These are phyloP conservation scores for Neomorphus geoffroyi DNA, from an alignment of 2,797 vertebrate species.

Conservation along the genomic window DNA sequence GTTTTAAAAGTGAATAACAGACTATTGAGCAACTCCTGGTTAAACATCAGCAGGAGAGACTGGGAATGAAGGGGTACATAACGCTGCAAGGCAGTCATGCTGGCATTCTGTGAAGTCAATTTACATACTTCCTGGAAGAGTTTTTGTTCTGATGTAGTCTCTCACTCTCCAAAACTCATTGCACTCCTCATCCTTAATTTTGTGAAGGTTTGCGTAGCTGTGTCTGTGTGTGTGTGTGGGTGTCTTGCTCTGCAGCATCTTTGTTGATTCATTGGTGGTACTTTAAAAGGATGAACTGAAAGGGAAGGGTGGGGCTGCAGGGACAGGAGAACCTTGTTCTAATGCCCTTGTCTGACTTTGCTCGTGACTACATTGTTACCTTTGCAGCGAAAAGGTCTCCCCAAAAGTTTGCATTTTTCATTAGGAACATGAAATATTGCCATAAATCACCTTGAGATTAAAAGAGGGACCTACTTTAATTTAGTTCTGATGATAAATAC, in stretches of 20 bases:
- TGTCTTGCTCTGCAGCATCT: background rate
- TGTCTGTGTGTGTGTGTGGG: background rate
- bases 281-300: background rate
- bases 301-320: background rate
- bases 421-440: conserved; percentile 24
- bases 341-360: background rate
- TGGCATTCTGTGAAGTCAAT: background rate
- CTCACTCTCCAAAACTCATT: background rate
- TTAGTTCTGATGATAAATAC: conserved; percentile 43
- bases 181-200: background rate
- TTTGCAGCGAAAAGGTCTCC: background rate
- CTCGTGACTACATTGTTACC: background rate
- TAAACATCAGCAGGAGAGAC: background rate
- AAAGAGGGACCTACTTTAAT: conserved; percentile 32
- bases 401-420: conserved; percentile 39
- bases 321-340: background rate
- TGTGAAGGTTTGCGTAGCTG: background rate
- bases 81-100: background rate
- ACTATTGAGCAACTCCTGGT: background rate
- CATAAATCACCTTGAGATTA: conserved; percentile 47
- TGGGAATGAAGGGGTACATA: background rate
- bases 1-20: background rate
- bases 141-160: background rate
- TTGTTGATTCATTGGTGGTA: background rate
- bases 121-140: background rate